Conservation (phyloP, 1,140 invertebrate genomes). For the Drosophila pruinosa region DNA sequence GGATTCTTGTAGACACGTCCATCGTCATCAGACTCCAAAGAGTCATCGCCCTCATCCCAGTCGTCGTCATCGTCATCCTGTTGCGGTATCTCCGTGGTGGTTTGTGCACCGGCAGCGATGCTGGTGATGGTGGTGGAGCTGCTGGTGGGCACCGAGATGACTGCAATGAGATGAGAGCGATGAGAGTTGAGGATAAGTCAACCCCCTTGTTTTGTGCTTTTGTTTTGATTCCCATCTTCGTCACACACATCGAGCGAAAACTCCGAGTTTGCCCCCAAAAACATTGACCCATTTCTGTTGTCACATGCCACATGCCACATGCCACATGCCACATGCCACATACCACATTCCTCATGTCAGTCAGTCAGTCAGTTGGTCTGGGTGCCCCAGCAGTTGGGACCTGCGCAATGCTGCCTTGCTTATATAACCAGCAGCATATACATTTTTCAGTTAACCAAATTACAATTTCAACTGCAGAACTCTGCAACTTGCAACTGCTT, state of each 20-base stretch:
- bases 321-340: constrained; percentile 51
- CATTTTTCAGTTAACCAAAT: constrained; percentile 64
- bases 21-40: constrained; percentile 84
- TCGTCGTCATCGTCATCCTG: constrained; percentile 86
- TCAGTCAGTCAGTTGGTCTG: constrained; percentile 10
- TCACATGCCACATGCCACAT: constrained; percentile 23
- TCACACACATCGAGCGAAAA: constrained; percentile 1
- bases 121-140: constrained; percentile 18
- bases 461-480: not conserved
- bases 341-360: constrained; percentile 30
- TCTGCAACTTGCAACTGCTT: too few species aligned
- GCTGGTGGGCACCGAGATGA: constrained; percentile 69
- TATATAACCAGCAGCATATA: constrained; percentile 76
- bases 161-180: constrained; percentile 29
- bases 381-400: constrained; percentile 31
- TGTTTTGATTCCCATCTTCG: constrained; percentile 66
- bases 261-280: constrained; percentile 44
- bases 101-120: constrained; percentile 21
- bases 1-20: constrained; percentile 94
- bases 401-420: constrained; percentile 63
- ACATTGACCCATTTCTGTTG: constrained; percentile 73
- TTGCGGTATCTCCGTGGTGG: constrained; percentile 83
- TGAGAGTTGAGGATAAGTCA: not conserved
- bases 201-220: constrained; percentile 16
- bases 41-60: constrained; percentile 85